Conservation (phyloP, 2,797 vertebrate species). For the Mionectes olivaceus region DNA sequence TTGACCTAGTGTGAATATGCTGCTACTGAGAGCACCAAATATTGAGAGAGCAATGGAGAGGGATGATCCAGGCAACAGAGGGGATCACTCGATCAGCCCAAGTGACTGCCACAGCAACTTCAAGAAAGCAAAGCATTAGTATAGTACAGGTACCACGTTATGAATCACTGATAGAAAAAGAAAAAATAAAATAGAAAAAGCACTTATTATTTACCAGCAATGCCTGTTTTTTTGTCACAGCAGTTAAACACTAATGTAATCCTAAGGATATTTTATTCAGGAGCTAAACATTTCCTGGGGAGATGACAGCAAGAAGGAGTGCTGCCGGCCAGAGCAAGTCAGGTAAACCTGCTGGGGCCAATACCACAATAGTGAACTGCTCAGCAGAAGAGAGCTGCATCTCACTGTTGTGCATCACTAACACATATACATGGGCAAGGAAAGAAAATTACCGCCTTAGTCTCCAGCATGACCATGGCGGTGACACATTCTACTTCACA, state of each 20-base stretch:
- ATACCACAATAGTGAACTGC: background rate
- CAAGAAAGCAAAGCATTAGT: conserved; percentile 25
- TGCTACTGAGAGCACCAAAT: conserved; percentile 66
- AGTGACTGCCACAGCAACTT: conserved; percentile 74
- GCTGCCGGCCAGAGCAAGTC: background rate
- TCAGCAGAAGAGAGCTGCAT: background rate
- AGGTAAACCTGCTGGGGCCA: background rate
- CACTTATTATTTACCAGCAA: background rate
- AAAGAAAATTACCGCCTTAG: background rate
- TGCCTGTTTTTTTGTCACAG: background rate
- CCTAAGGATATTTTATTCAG: background rate
- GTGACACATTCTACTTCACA: background rate
- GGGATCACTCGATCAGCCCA: conserved; percentile 75
- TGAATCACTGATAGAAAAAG: background rate
- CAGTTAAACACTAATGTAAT: background rate
- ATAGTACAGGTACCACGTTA: background rate
- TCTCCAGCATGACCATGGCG: fast-evolving
- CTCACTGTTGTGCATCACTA: background rate
- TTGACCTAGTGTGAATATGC: conserved; percentile 65
- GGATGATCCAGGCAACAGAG: conserved; percentile 67
- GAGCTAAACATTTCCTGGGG: background rate
- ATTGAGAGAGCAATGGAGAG: conserved; percentile 70
- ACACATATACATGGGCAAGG: fast-evolving
- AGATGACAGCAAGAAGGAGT: background rate
- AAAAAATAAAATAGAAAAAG: background rate